Evolutionary conservation across 2,113 vertebrate genomes (phyloP).

Genomic region (Mormyrus iriodes): DNA sequence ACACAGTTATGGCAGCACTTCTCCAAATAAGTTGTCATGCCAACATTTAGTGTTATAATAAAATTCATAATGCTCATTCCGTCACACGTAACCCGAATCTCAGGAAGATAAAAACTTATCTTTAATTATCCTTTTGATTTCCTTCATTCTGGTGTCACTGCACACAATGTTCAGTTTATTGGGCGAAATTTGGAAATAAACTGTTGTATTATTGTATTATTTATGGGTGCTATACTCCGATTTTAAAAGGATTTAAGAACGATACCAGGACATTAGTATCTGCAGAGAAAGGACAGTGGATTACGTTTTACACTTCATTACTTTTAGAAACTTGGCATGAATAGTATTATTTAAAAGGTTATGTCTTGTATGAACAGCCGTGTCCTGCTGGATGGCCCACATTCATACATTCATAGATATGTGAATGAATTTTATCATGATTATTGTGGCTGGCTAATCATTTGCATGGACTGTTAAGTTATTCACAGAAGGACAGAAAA

Average conservation of each 20-base stretch:
- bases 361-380: not conserved
- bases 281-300: not conserved
- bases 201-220: not conserved
- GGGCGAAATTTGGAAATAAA: not conserved
- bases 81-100: not conserved
- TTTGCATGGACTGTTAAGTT: not conserved
- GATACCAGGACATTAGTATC: not conserved
- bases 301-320: not conserved
- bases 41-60: not conserved
- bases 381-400: not conserved
- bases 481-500: not conserved
- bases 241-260: not conserved
- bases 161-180: not conserved
- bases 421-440: not conserved
- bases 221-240: not conserved
- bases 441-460: not conserved
- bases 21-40: not conserved
- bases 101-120: not conserved
- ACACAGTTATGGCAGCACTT: too few species aligned
- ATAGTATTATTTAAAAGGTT: not conserved
- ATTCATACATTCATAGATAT: not conserved
- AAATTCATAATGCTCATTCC: not conserved
- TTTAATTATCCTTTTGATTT: not conserved
- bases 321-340: not conserved
- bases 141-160: not conserved